Conservation (phyloP, 37 sponge, comb jelly and placozoan genomes). For the Dysidea cf. avara region DNA sequence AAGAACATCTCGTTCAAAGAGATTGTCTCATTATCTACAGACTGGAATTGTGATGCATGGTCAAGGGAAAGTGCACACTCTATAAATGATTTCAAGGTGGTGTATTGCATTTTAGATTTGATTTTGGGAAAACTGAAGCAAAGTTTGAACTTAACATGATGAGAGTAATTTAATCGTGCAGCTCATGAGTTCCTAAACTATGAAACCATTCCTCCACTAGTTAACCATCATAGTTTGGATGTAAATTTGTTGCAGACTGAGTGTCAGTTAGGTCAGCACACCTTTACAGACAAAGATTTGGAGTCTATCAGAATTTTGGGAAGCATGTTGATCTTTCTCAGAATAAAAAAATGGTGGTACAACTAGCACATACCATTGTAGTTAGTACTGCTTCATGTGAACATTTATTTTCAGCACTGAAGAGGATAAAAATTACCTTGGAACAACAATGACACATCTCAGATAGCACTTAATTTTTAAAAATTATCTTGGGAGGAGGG, state of each 20-base stretch:
- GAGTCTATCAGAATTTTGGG: too few species aligned
- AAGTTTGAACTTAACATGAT: conserved; percentile 12
- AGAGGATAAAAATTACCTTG: too few species aligned
- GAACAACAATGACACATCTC: too few species aligned
- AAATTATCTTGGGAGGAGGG: too few species aligned
- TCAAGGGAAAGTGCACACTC: conserved; percentile 7
- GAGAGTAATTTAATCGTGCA: conserved; percentile 26
- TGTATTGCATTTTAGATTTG: conserved; percentile 21
- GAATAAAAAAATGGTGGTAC: not conserved
- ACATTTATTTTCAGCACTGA: conserved; percentile 31
- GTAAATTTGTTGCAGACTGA: too few species aligned
- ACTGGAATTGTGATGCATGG: conserved; percentile 26
- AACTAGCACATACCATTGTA: conserved; percentile 10
- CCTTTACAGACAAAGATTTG: too few species aligned
- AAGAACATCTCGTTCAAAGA: conserved; percentile 9
- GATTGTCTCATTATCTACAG: conserved; percentile 4
- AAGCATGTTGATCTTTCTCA: too few species aligned
- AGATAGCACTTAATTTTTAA: too few species aligned
- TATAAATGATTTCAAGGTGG: not conserved
- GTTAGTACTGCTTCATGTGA: conserved; percentile 42
- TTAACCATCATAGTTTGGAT: not conserved
- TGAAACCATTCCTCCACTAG: conserved; percentile 1
- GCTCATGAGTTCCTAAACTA: conserved; percentile 21
- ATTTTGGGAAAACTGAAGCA: conserved; percentile 5
- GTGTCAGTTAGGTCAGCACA: too few species aligned